Evolutionary conservation across 2,797 vertebrate genomes (phyloP).

Genomic region (Danionella dracula): DNA sequence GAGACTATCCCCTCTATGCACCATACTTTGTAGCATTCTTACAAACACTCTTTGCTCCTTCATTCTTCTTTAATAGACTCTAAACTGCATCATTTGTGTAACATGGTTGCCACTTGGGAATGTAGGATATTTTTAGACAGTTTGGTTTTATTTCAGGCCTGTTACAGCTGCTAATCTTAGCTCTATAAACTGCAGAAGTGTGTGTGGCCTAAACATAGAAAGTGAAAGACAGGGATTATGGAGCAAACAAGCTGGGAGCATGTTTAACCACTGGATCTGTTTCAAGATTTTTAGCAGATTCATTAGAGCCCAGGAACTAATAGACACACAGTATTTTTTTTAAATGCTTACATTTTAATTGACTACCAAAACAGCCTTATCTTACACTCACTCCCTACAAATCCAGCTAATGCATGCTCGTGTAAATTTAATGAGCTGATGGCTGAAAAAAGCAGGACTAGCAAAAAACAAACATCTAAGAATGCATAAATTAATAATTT

Average conservation of each 20-base stretch:
- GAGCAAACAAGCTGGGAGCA: slow-evolving; percentile 10
- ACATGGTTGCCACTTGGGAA: not conserved
- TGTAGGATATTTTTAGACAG: slow-evolving; percentile 15
- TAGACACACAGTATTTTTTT: slow-evolving; percentile 54
- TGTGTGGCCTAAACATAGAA: slow-evolving; percentile 39
- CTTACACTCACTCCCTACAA: too few relatives aligned
- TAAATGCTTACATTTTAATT: too few relatives aligned
- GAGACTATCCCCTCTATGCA: too few relatives aligned
- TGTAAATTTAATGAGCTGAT: too few relatives aligned
- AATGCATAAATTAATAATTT: too few relatives aligned
- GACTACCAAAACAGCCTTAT: slow-evolving; percentile 55
- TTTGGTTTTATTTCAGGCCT: slow-evolving; percentile 36
- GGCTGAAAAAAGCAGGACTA: too few relatives aligned
- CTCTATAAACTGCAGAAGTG: slow-evolving; percentile 37
- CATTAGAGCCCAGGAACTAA: slow-evolving; percentile 26
- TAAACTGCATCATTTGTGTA: not conserved
- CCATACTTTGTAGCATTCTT: too few relatives aligned
- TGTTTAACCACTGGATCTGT: slow-evolving; percentile 9
- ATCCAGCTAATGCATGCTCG: too few relatives aligned
- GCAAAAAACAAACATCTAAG: too few relatives aligned
- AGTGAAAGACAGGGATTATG: slow-evolving; percentile 5
- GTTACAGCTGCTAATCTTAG: slow-evolving; percentile 34
- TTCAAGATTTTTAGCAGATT: slow-evolving; percentile 21
- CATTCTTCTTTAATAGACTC: not conserved
- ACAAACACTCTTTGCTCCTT: too few relatives aligned